Conservation (phyloP, 2,797 vertebrate genomes). For the Cichlasoma orientale region DNA sequence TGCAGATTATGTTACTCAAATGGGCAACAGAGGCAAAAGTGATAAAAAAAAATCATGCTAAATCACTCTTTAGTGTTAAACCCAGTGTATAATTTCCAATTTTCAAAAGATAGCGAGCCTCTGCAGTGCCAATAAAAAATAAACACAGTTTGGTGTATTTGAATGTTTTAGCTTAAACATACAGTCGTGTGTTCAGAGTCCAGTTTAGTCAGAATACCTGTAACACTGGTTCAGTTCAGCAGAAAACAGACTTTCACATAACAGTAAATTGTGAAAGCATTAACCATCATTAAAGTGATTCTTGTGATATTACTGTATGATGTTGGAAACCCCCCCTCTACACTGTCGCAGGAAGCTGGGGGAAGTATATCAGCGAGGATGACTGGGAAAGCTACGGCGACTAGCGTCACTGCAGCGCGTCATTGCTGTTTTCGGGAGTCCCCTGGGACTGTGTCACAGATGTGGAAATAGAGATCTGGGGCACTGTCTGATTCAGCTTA, state of each 20-base stretch:
- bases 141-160: background rate
- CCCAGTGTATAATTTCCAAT: too few relatives aligned
- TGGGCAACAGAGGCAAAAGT: too few relatives aligned
- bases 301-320: background rate
- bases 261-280: background rate
- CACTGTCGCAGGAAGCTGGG: background rate
- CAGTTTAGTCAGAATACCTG: background rate
- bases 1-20: too few relatives aligned
- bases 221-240: background rate
- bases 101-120: background rate
- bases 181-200: background rate
- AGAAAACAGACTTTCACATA: background rate
- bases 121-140: background rate
- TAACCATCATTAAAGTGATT: background rate
- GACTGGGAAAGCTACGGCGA: conserved; percentile 5
- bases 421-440: conserved; percentile 11
- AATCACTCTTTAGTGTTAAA: too few relatives aligned
- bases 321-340: background rate
- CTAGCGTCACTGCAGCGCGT: background rate
- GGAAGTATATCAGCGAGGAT: conserved; percentile 19
- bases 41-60: too few relatives aligned
- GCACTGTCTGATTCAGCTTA: conserved; percentile 34
- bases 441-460: conserved; percentile 46
- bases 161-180: background rate
- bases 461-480: conserved; percentile 44